Evolutionary conservation across 2,888 invertebrate species (phyloP), one percentile per base, ranked within the genome.

Genomic region (Eulithis prunata): DNA sequence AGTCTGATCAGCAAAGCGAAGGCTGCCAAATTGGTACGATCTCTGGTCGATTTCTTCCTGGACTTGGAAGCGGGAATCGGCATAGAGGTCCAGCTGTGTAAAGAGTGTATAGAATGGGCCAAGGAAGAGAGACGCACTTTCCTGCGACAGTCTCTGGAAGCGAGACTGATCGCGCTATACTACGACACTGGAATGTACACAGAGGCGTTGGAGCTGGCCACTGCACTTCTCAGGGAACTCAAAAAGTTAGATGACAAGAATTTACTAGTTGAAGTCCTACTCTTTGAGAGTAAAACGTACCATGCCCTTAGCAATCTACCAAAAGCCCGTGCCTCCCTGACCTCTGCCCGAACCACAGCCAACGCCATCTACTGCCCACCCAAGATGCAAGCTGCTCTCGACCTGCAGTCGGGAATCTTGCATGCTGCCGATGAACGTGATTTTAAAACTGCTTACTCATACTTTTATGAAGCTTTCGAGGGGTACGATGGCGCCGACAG

Each of bases 381-480:
- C 0, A 98, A 98, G 93, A 97, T 99, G 94, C 99, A 99, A 92
- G 99, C 99, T 8, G 97, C 99, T 10, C 94, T 99, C 47, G 99
- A 99, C 90, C 94, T 99, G 74, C 99, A 99, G 86, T 99, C 99
- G 5, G 99, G 99, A 77, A 98, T 99, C 75, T 93, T 99, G 64
- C 99, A 99, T 91, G 99, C 99, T 10, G 99, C 99, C n/a, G 99
- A 99, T 86, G 99, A 99, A 89, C 96, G 98, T 78, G 99, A 99
- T 86, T 99, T 99, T 89, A 99, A 99, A 94, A 99, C 99, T 65
- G 99, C 99, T 54, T 99, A 98, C 92, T 99, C 99, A 63, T 99
- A 99, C 86, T 99, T 99, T 87, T 99, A 99, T 88, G 99, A 99
- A 94, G 99, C 99, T 12, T 99, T 99, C 89, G 99, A 99, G 94